phyloP scores from a whole-genome alignment of 2,113 vertebrate genomes.

The Dicentrarchus labrax region DNA sequence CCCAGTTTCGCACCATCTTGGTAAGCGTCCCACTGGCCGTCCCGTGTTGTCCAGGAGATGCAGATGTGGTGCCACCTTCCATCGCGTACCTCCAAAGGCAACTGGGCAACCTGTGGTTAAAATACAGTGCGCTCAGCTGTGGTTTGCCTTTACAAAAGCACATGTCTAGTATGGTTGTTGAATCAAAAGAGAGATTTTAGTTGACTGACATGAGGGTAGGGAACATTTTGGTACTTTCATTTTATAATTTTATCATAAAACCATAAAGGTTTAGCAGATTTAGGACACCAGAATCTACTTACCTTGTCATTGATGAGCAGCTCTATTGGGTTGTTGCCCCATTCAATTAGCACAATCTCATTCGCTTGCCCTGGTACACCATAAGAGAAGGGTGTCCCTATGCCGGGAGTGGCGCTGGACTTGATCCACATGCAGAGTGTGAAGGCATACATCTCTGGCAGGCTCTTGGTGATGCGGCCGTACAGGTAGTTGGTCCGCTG shows the following conservation, averaged over 20 bases:
- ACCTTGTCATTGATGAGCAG: conserved; percentile 98
- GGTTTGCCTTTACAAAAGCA: not conserved
- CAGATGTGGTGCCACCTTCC: conserved; percentile 98
- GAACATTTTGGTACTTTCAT: not conserved
- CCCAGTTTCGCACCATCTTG: conserved; percentile 94
- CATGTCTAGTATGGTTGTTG: not conserved
- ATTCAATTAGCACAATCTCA: conserved; percentile 98
- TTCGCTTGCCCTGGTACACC: conserved; percentile 97
- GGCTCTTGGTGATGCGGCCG: conserved; percentile 93
- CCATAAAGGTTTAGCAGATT: not conserved
- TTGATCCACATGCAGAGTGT: conserved; percentile 98
- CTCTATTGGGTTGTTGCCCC: conserved; percentile 99
- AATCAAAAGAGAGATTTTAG: not conserved
- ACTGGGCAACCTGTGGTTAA: conserved; percentile 89
- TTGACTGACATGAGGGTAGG: not conserved
- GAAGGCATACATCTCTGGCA: conserved; percentile 98
- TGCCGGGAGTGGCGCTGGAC: conserved; percentile 92
- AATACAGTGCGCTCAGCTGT: not conserved
- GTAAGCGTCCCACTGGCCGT: conserved; percentile 97
- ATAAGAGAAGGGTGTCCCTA: conserved; percentile 97
- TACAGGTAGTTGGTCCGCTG: conserved; percentile 97
- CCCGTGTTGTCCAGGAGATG: conserved; percentile 95
- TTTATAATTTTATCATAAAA: not conserved
- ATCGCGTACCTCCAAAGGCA: conserved; percentile 93
- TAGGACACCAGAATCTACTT: conserved; percentile 60